Conservation (phyloP, 1,140 invertebrate species). For the Nixonia krombeini region DNA sequence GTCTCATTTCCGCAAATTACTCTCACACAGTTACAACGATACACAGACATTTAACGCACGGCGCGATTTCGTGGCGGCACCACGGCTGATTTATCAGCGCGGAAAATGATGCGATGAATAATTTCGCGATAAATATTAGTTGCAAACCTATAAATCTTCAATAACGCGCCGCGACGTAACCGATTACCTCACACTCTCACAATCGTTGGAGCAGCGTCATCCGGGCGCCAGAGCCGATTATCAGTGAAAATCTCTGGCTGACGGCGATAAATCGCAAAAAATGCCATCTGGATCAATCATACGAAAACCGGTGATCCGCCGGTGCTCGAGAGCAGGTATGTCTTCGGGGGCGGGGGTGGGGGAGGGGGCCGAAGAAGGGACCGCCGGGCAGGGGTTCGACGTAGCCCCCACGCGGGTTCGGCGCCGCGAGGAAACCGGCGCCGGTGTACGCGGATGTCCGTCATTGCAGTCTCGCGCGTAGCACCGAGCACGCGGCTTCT, state of each 20-base stretch:
- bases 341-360: too few species aligned
- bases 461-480: constrained; percentile 58
- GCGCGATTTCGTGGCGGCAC: constrained; percentile 8
- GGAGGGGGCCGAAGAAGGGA: constrained; percentile 38
- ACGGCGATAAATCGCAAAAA: too few species aligned
- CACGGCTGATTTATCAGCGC: constrained; percentile 22
- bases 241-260: too few species aligned
- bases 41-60: too few species aligned
- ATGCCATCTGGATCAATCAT: too few species aligned
- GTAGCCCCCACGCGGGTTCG: constrained; percentile 39
- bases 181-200: constrained; percentile 30
- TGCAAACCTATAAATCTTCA: constrained; percentile 35
- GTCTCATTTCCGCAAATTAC: neutral
- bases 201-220: constrained; percentile 15
- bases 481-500: constrained; percentile 50
- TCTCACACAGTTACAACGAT: too few species aligned
- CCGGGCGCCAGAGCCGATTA: too few species aligned
- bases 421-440: constrained; percentile 40
- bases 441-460: constrained; percentile 49
- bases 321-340: too few species aligned
- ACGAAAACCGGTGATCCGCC: too few species aligned
- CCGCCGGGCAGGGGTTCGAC: constrained; percentile 28
- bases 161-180: constrained; percentile 22
- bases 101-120: constrained; percentile 15
- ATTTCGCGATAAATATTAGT: constrained; percentile 32